Percentiles rank a stretch among this genome's conserved stretches.
Evolutionary conservation across 2,113 vertebrate genomes (phyloP).

Genomic region (Psittacara wagleri): DNA sequence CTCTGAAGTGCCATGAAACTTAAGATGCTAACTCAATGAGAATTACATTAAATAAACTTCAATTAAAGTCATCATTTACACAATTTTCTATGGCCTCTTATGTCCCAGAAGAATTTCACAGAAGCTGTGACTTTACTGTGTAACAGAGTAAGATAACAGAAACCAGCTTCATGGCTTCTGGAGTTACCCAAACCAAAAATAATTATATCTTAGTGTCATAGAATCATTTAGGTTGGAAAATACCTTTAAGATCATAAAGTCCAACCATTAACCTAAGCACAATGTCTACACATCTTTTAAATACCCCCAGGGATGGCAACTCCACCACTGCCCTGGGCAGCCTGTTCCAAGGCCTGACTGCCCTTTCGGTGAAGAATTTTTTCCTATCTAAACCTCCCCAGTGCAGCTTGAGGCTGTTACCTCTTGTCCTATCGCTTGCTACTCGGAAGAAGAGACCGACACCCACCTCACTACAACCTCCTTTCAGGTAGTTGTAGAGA

Average conservation of each 20-base stretch:
- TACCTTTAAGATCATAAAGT: background rate
- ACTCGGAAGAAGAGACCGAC: background rate
- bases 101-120: background rate
- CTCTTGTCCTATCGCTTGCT: background rate
- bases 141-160: background rate
- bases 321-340: background rate
- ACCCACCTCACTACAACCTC: background rate
- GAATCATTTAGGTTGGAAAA: background rate
- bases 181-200: background rate
- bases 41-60: background rate
- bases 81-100: background rate
- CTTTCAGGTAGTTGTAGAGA: background rate
- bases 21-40: background rate
- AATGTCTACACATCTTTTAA: background rate
- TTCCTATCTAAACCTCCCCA: background rate
- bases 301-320: background rate
- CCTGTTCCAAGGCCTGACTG: background rate
- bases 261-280: background rate
- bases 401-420: background rate
- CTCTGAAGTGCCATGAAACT: background rate
- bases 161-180: background rate
- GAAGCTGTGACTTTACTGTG: background rate
- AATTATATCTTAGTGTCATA: background rate
- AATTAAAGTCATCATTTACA: background rate
- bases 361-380: background rate